These are phyloP conservation scores for Lepeophtheirus nordmannii DNA, from an alignment of 2,888 invertebrate species.

Conservation along the genomic window DNA sequence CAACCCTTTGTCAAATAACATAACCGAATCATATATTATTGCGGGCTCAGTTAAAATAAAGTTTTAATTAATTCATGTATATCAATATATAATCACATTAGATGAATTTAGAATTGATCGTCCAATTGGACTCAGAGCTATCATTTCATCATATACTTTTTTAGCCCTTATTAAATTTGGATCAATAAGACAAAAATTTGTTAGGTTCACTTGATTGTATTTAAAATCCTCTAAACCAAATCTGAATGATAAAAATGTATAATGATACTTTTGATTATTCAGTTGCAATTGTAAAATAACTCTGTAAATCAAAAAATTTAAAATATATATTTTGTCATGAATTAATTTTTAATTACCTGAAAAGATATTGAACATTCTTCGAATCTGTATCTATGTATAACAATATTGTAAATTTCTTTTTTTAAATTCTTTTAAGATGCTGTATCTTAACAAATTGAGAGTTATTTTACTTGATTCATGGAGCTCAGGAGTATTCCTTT, in stretches of 20 bases:
- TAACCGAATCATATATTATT: slow-evolving; percentile 67
- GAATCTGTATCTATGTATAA: slow-evolving; percentile 37
- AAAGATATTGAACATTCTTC: slow-evolving; percentile 31
- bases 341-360: slow-evolving; percentile 1
- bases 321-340: no score
- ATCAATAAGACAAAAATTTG: slow-evolving; percentile 33
- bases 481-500: no score
- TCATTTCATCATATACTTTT: not conserved
- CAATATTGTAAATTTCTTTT: slow-evolving; percentile 35
- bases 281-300: slow-evolving; percentile 48
- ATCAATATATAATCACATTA: not conserved
- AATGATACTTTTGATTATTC: slow-evolving; percentile 56
- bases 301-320: not conserved
- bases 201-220: slow-evolving; percentile 39
- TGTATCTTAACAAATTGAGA: no score
- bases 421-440: slow-evolving; percentile 37
- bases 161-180: not conserved
- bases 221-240: slow-evolving; percentile 34
- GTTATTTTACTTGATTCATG: no score
- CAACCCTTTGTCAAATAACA: slow-evolving; percentile 60
- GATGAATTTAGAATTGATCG: not conserved
- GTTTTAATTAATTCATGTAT: not conserved
- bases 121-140: not conserved
- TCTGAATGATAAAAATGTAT: slow-evolving; percentile 23
- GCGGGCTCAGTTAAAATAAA: slow-evolving; percentile 53